Evolutionary conservation across 2,113 vertebrate genomes (phyloP).

Genomic region (Ptyas mucosa): DNA sequence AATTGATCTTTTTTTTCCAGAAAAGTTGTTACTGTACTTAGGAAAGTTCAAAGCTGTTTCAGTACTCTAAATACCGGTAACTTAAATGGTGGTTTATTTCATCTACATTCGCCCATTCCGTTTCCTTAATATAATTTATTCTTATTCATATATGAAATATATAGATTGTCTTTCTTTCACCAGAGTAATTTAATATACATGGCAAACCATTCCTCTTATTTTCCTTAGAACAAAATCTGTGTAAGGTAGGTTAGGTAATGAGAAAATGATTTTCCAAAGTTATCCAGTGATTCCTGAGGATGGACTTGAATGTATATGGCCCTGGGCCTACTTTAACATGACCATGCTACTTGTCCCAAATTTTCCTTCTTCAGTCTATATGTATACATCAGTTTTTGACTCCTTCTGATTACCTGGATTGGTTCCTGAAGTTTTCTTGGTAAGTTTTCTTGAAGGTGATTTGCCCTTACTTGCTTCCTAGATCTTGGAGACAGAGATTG

Average conservation of each 20-base stretch:
- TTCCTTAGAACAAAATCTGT: background rate
- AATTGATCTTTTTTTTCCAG: background rate
- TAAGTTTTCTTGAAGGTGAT: background rate
- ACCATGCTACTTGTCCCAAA: background rate
- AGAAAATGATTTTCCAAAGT: background rate
- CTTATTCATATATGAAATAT: background rate
- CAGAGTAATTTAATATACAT: background rate
- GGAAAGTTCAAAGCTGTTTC: background rate
- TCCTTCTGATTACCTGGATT: background rate
- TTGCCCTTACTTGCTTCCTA: background rate
- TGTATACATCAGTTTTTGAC: background rate
- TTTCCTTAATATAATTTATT: background rate
- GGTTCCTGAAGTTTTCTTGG: background rate
- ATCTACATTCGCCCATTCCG: background rate
- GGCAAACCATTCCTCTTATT: background rate
- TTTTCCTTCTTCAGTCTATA: background rate
- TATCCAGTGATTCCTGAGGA: background rate
- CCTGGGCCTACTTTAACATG: background rate
- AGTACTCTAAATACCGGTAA: constrained; percentile 40
- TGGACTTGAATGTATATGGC: background rate
- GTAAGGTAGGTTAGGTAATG: background rate
- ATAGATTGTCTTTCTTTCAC: background rate
- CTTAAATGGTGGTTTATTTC: constrained; percentile 1
- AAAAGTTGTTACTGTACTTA: background rate
- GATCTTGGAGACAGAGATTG: background rate